A percentile compares a stretch with the other conserved stretches of the same genome.
Conservation (phyloP, 2,797 vertebrate genomes). For the Chaetophractus vellerosus region DNA sequence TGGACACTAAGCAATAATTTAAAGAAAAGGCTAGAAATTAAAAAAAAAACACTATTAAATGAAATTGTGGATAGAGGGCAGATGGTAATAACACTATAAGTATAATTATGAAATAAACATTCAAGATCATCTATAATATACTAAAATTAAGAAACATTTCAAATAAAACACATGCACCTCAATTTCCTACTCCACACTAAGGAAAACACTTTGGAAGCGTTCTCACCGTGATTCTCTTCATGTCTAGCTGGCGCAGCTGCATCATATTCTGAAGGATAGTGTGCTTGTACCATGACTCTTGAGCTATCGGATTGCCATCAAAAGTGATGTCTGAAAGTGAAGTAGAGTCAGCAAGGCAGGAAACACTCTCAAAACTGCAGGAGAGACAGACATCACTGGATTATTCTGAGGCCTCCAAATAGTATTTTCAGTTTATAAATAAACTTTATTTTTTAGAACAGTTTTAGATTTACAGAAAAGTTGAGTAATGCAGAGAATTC, state of each 20-base stretch:
- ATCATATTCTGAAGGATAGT: slow-evolving; percentile 97
- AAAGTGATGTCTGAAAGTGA: slow-evolving; percentile 97
- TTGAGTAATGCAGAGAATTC: not conserved
- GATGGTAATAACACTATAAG: not conserved
- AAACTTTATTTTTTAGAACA: not conserved
- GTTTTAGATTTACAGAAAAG: slow-evolving; percentile 57
- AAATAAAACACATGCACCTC: not conserved
- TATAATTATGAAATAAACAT: slow-evolving; percentile 16
- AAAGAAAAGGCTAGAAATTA: slow-evolving; percentile 32
- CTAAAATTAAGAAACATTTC: slow-evolving; percentile 29
- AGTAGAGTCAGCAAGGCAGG: slow-evolving; percentile 94
- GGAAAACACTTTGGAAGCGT: not conserved
- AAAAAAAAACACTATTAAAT: not conserved
- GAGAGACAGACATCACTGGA: slow-evolving; percentile 73
- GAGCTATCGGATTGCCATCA: slow-evolving; percentile 99
- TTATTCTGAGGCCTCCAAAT: slow-evolving; percentile 45
- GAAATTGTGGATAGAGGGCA: not conserved
- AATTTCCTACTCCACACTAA: not conserved
- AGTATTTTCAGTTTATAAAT: not conserved
- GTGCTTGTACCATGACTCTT: slow-evolving; percentile 99
- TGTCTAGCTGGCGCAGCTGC: slow-evolving; percentile 99
- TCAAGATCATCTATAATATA: not conserved
- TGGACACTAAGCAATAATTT: slow-evolving; percentile 41
- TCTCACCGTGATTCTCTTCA: slow-evolving; percentile 99
- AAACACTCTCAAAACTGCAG: slow-evolving; percentile 95